Base-by-base conservation (phyloP, 2,797 vertebrate genomes). In the Trichosurus vulpecula region DNA sequence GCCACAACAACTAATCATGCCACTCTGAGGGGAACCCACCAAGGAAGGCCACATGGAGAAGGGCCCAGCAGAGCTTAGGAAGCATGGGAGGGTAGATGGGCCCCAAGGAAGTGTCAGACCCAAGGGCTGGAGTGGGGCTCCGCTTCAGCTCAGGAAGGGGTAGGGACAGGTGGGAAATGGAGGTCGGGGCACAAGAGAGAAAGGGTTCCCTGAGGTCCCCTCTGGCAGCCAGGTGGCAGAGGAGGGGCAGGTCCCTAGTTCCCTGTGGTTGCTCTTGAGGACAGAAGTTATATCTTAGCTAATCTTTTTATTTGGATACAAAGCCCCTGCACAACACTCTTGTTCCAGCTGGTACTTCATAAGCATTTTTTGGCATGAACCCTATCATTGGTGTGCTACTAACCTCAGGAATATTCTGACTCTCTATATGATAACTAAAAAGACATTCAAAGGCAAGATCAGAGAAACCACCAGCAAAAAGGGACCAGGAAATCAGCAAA, bases 391-490 rank as follows among this genome's bases (percentile, higher is more conserved):
- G 66, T 41, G 6, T 74, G 66, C 19, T 74, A 41, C 9, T 41
- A 74, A 74, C 66, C 66, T 41, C 66, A 74, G 66, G 30, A 47
- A 27, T 81, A 47, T 47, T 81, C 41, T 74, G n/a, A 74, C 6
- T 81, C 19, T 81, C 66, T 74, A 25, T 3, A 41, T 19, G 25
- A 81, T 25, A 81, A 81, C 47, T 8, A 81, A 47, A 9, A 27
- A 9, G 41, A 81, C 27, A 81, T 47, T 47, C 22, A 81, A 47
- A 27, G 3, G 2, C 19, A 41, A 22, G 35, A n/a, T 41, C 35
- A 54, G 29, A 94, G 89, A 58, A 81, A 92, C 13, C 92, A 94
- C 57, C 94, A 92, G 94, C 95, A 97, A 96, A 96, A 0, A 93
- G 22, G 94, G 41, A 6, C 52, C 54, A 27, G n/a, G 14, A 94